Evolutionary conservation across 2,888 invertebrate genomes (phyloP).

Genomic region (Amphipoea lucens): DNA sequence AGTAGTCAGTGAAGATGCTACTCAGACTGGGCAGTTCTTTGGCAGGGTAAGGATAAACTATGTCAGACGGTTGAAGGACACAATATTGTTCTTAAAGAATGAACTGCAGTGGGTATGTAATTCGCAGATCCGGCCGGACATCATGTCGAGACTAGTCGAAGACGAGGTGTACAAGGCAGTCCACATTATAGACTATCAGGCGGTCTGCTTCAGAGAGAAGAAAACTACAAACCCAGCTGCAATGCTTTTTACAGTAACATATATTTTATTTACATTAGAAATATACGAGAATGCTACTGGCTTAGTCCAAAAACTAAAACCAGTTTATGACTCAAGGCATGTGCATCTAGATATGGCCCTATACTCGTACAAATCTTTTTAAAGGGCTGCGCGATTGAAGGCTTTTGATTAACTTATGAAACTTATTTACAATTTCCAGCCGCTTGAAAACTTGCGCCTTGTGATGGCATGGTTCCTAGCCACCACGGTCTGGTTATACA

Average conservation of each 20-base stretch:
- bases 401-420: background rate
- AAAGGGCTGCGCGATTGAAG: background rate
- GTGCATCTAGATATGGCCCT: no score
- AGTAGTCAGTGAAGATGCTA: slow-evolving; percentile 93
- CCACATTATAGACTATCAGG: slow-evolving; percentile 96
- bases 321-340: background rate
- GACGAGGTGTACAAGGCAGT: slow-evolving; percentile 94
- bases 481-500: slow-evolving; percentile 90
- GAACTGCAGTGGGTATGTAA: background rate
- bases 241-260: slow-evolving; percentile 91
- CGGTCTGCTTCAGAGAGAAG: slow-evolving; percentile 94
- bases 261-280: background rate
- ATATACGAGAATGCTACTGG: background rate
- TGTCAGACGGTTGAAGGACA: background rate
- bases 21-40: slow-evolving; percentile 95
- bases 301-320: background rate
- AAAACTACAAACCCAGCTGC: slow-evolving; percentile 91
- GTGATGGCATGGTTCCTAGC: slow-evolving; percentile 91
- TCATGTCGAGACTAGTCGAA: slow-evolving; percentile 93
- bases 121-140: slow-evolving; percentile 91
- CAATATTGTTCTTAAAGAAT: background rate
- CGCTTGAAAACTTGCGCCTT: slow-evolving; percentile 90
- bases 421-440: slow-evolving; percentile 82
- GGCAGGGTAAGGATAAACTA: slow-evolving; percentile 91
- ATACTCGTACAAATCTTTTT: background rate